Evolutionary conservation across 2,797 vertebrate genomes (phyloP), one percentile per base, ranked within the genome.

Genomic region (Leptoclinus maculatus): DNA sequence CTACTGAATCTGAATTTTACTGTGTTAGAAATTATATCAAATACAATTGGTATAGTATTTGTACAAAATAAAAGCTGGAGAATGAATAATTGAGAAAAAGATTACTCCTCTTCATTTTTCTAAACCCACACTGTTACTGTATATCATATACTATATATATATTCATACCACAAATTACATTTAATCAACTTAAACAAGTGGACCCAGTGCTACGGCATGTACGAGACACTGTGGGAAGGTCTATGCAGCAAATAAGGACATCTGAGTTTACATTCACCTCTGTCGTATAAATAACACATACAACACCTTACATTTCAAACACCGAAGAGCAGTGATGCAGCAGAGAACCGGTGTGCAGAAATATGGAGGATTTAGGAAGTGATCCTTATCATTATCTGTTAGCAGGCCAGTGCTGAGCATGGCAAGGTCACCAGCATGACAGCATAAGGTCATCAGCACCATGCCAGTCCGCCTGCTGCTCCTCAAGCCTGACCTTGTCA

Each of bases 401-500:
- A 76, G 73, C 43, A 74, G 74, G 74, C 71, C 83, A 34, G 81
- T 63, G 76, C 83, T 64, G 83, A 90, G 85, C 51, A 23, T 5
- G 65, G 69, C 87, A 89, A 94, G 94, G 94, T 93, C 90, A 88
- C 70, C 84, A 83, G 88, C 90, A 83, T 60, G 88, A 74, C 74
- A 62, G 45, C 80, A 53, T 84, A 69, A 91, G 91, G 91, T 93
- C 91, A 73, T 79, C 83, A 85, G 83, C 91, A 77, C 87, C 90
- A 79, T 71, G 75, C 89, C 69, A 87, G 80, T 89, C 79, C 25
- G 68, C 93, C 92, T 88, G 90, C 91, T 92, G 93, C 83, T 92
- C 81, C 86, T 83, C 66, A 74, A 79, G 71, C 80, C 62, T 84
- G 90, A 94, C 92, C 93, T 93, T 93, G 92, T 93, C 90, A 93